Base-by-base conservation (phyloP, 2,797 vertebrate species). In the Ceryle rudis region DNA sequence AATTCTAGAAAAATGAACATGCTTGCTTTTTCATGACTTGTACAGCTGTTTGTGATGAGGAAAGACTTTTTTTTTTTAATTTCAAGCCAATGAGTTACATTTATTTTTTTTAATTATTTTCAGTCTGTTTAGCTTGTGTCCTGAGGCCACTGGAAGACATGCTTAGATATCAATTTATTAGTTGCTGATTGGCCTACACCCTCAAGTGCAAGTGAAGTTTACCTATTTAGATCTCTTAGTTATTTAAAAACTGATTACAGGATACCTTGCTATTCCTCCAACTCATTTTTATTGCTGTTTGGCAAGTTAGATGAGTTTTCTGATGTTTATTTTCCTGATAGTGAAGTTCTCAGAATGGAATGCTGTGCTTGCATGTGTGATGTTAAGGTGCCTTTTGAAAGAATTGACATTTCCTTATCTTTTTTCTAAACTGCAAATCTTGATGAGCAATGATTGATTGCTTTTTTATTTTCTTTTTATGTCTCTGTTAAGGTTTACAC, bases 121-220 rank as follows among this genome's bases (percentile, higher is more conserved):
- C 47, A 85, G 74, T 42, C 41, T 85, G 55, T 14, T 81, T 70
- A 46, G n/a, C 42, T 92, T 2, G 2, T 80, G 66, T 60, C 85
- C 64, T 37, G 26, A 79, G 62, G 81, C 31, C 49, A 20, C 33
- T 74, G 90, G 58, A 87, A 75, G 64, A 82, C 62, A 31, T 58
- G 26, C n/a, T 87, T 70, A 65, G 46, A 67, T 90, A 95, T 85
- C 33, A 82, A 66, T 92, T 41, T 85, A 75, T 87, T 89, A 60
- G 28, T 58, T 82, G 71, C n/a, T 87, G 58, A 57, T 75, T 72
- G 81, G 25, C 41, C 19, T 72, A 11, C 31, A 75, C 14, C 18
- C 44, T 72, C 12, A 35, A 65, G 26, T 73, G 26, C 64, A 71
- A 73, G 35, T 35, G 6, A 35, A 71, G 62, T 25, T 89, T 72